Evolutionary conservation across 2,888 invertebrate species (phyloP).

Genomic region (Smittia sp.): DNA sequence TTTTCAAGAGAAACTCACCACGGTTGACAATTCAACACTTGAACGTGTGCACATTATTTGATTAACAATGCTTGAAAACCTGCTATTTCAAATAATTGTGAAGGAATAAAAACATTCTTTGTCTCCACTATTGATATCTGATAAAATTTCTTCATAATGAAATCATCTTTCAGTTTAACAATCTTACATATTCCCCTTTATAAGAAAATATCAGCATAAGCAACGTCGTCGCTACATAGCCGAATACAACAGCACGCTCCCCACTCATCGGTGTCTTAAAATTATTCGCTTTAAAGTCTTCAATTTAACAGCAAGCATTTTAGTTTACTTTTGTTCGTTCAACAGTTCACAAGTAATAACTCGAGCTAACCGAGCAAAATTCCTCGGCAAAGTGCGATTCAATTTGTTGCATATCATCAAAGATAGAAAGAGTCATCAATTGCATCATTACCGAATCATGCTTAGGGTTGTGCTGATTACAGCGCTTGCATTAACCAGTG

Average conservation of each 20-base stretch:
- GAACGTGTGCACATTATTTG: no score
- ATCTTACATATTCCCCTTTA: not conserved
- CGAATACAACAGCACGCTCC: not conserved
- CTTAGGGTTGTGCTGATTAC: constrained; percentile 16
- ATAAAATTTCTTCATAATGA: no score
- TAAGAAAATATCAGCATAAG: not conserved
- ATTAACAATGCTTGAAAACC: no score
- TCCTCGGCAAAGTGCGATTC: constrained; percentile 8
- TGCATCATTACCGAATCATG: constrained; percentile 20
- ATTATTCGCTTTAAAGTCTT: constrained; percentile 38
- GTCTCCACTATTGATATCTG: no score
- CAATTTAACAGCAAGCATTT: constrained; percentile 32
- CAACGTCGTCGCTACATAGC: not conserved
- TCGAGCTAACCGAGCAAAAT: constrained; percentile 3
- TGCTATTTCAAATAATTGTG: no score
- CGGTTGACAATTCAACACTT: no score
- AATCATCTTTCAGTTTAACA: no score
- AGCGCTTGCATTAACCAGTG: constrained; percentile 22
- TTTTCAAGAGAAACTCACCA: no score
- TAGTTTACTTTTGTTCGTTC: constrained; percentile 41
- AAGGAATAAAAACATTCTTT: no score
- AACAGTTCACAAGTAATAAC: constrained; percentile 24
- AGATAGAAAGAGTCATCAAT: not conserved
- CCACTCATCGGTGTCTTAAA: constrained; percentile 15
- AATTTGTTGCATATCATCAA: not conserved